Evolutionary conservation across 2,113 vertebrate species (phyloP).

Genomic region (Cyanoliseus patagonus): DNA sequence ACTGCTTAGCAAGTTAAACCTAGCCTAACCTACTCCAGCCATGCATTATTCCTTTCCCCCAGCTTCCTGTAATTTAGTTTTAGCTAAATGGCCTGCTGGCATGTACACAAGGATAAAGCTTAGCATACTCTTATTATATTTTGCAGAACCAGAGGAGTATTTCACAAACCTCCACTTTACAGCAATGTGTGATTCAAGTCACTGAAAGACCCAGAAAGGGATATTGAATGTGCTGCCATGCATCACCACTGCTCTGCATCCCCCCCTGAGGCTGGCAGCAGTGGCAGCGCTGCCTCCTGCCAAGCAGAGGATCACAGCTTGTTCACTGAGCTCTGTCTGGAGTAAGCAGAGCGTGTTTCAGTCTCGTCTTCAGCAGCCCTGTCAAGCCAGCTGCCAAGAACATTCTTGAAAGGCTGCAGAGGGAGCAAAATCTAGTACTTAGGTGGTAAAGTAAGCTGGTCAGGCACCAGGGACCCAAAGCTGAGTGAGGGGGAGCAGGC

Average conservation of each 20-base stretch:
- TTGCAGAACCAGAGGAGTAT: not conserved
- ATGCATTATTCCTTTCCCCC: not conserved
- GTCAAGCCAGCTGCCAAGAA: slow-evolving; percentile 49
- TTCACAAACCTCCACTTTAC: not conserved
- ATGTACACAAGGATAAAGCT: not conserved
- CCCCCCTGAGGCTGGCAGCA: not conserved
- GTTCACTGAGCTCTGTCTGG: slow-evolving; percentile 17
- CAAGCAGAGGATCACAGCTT: slow-evolving; percentile 30
- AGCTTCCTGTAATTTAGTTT: not conserved
- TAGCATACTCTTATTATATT: not conserved
- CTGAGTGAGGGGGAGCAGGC: not conserved
- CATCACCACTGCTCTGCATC: not conserved
- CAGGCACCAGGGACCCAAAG: not conserved
- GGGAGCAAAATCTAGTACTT: not conserved
- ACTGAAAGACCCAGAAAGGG: not conserved
- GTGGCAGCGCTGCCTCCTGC: not conserved
- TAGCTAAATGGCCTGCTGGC: not conserved
- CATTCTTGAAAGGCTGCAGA: not conserved
- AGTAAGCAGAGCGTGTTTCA: not conserved
- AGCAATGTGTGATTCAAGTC: not conserved
- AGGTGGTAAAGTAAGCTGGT: not conserved
- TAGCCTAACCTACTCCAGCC: not conserved
- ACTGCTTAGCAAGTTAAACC: not conserved
- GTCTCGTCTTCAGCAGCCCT: not conserved
- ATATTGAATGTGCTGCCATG: not conserved